Percentiles rank a stretch among this genome's conserved stretches.
Evolutionary conservation across 92 coral and sea anemone species (phyloP).

Genomic region (Palythoa grandis): DNA sequence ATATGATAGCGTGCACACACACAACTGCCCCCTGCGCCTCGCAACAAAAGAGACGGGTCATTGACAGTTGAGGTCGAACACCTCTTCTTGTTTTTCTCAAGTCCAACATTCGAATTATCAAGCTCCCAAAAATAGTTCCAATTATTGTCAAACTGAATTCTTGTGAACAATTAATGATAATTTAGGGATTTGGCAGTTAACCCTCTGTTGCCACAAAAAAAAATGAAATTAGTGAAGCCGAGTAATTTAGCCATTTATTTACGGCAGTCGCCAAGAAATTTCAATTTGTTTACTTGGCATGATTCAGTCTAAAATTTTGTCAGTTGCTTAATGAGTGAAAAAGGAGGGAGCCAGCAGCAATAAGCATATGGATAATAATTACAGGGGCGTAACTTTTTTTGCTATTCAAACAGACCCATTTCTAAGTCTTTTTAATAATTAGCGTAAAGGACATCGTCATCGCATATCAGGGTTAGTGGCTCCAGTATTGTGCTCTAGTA

Average conservation of each 20-base stretch:
- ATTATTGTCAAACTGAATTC: constrained; percentile 32
- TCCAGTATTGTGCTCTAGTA: constrained; percentile 62
- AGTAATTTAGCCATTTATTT: constrained; percentile 28
- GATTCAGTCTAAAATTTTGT: constrained; percentile 28
- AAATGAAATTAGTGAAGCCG: constrained; percentile 33
- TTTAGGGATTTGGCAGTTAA: background rate
- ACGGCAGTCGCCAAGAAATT: constrained; percentile 22
- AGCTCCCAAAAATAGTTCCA: constrained; percentile 40
- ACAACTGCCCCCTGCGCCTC: constrained; percentile 45
- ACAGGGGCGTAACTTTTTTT: constrained; percentile 85
- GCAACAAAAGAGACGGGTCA: constrained; percentile 55
- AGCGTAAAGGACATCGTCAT: constrained; percentile 29
- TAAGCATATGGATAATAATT: constrained; percentile 83
- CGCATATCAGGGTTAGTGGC: constrained; percentile 31
- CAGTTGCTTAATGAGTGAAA: constrained; percentile 20
- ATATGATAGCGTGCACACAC: constrained; percentile 62
- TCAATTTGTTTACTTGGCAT: constrained; percentile 39
- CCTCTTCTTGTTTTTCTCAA: constrained; percentile 24
- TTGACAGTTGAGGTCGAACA: constrained; percentile 37
- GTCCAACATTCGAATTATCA: constrained; percentile 35
- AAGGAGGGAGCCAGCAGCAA: constrained; percentile 21
- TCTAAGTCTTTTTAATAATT: constrained; percentile 49
- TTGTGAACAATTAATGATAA: constrained; percentile 23
- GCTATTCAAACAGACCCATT: constrained; percentile 81
- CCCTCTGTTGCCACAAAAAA: constrained; percentile 11